Evolutionary conservation across 1,140 invertebrate species (phyloP).

Genomic region (Halesus radiatus): DNA sequence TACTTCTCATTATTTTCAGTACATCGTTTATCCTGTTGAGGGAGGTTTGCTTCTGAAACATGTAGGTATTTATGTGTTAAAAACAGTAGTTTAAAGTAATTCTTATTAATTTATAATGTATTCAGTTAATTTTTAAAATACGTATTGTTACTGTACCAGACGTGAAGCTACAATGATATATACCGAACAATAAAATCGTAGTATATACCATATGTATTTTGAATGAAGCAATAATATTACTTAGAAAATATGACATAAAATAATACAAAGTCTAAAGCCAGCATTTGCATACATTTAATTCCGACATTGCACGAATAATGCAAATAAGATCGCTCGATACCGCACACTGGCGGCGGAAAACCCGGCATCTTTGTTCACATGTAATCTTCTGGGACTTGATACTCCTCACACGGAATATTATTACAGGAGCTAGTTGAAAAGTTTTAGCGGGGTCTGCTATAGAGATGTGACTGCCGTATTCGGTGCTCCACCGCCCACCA

Average conservation of each 20-base stretch:
- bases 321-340: constrained; percentile 24
- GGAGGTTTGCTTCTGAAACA: too few species aligned
- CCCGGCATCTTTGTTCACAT: constrained; percentile 27
- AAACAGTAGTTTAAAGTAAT: too few species aligned
- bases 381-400: constrained; percentile 34
- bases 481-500: background rate
- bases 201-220: too few species aligned
- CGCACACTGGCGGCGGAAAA: constrained; percentile 6
- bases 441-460: background rate
- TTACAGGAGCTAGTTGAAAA: background rate
- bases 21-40: too few species aligned
- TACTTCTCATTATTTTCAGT: too few species aligned
- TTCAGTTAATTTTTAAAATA: too few species aligned
- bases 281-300: constrained; percentile 33
- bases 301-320: background rate
- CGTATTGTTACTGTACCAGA: too few species aligned
- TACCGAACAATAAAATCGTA: too few species aligned
- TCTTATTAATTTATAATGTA: too few species aligned
- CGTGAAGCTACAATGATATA: too few species aligned
- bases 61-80: too few species aligned
- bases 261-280: background rate
- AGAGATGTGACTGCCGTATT: background rate
- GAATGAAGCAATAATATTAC: too few species aligned
- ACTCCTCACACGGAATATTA: constrained; percentile 25
- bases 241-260: background rate